Base-by-base conservation (phyloP, 2,797 vertebrate genomes). In the Epinephelus malabaricus region DNA sequence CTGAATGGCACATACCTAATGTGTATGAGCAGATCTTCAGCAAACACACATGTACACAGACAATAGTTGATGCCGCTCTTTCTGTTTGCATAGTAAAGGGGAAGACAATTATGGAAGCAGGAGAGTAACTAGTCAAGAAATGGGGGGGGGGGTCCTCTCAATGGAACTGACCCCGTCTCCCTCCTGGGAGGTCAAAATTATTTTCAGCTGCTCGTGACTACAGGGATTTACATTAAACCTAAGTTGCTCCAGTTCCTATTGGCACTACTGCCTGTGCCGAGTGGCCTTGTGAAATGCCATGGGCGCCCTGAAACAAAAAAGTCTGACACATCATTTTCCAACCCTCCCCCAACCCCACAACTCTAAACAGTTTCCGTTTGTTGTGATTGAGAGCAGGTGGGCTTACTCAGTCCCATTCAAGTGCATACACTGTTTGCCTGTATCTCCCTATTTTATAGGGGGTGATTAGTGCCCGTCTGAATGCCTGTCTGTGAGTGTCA, bases 141-240 rank as follows among this genome's bases (percentile, higher is more conserved):
- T 69, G 70, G 6, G 59, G 54, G 75, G 59, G 80, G 62, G 78
- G 75, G 68, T 61, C 56, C 47, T 78, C 73, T 82, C 38, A 81
- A 45, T 62, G 64, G 65, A 73, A 77, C 58, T 9, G 38, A 69
- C 47, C 69, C 62, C 5, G 43, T 76, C 79, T 55, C 27, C 25
- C 54, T 76, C 76, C 64, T 66, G 69, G 66, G 61, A 87, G 81
- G 84, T 85, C 83, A 88, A 91, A 89, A 93, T 94, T 88, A 93
- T 90, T 92, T 92, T 94, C 90, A 92, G 92, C 89, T 91, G 86
- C 77, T 86, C 13, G 40, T 83, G 88, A 88, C 87, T 84, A 76
- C 70, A 78, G 88, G 89, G 91, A 92, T 94, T 93, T 92, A 86
- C 76, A 77, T 92, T 76, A 93, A 92, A 88, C 85, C 89, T 85